These are phyloP conservation scores for Benitochromis conjunctus DNA, from an alignment of 2,113 vertebrate species.

Conservation along the genomic window DNA sequence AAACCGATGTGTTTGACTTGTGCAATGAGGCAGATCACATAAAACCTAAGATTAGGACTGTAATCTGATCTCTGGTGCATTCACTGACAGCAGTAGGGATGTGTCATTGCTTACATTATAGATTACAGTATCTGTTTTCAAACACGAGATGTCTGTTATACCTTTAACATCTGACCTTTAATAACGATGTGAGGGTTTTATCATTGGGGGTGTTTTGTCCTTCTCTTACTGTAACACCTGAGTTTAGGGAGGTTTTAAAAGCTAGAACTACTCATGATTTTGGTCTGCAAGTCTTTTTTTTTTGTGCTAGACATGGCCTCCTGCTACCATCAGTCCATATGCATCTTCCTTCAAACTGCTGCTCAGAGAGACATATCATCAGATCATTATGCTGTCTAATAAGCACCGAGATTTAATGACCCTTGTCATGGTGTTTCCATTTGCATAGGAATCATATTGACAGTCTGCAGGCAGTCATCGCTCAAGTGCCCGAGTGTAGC, in stretches of 20 bases:
- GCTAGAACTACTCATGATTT: background rate
- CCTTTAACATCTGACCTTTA: background rate
- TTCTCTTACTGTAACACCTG: background rate
- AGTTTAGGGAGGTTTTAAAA: background rate
- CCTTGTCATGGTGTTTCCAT: background rate
- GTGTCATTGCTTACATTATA: background rate
- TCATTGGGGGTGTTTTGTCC: background rate
- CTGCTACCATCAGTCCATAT: background rate
- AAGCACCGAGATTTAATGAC: conserved; percentile 42
- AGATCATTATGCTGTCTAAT: conserved; percentile 31
- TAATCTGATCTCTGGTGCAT: background rate
- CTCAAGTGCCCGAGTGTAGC: background rate
- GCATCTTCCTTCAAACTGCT: background rate
- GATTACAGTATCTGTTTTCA: background rate
- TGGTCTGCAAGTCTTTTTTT: background rate
- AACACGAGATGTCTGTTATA: background rate
- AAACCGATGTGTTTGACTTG: background rate
- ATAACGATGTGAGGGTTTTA: background rate
- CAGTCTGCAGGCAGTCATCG: conserved; percentile 7
- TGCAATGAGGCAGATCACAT: background rate
- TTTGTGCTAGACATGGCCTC: background rate
- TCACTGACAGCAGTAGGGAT: background rate
- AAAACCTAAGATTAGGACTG: background rate
- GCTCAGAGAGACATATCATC: conserved; percentile 1
- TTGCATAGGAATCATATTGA: conserved; percentile 25